phyloP scores from a whole-genome alignment of 2,113 vertebrate species.

The Dicaeum eximium region DNA sequence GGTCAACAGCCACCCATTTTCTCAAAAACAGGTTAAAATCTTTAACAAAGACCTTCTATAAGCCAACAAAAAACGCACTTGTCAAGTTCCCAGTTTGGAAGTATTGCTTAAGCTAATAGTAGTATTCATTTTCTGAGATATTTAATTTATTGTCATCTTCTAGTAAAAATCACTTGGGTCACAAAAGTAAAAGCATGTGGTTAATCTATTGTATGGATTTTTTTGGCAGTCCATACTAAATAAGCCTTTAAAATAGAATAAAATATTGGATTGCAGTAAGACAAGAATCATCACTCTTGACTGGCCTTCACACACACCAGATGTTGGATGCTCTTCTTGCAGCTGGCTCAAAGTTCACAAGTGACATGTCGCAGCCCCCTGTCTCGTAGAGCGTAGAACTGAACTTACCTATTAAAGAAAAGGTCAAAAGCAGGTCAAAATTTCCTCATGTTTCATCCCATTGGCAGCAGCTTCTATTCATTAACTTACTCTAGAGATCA shows the following conservation, averaged over 20 bases:
- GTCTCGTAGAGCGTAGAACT: constrained; percentile 93
- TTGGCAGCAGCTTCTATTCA: neutral
- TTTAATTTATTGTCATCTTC: neutral
- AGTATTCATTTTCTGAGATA: neutral
- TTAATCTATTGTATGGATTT: neutral
- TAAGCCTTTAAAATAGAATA: neutral
- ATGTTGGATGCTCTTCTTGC: constrained; percentile 96
- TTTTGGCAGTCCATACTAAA: neutral
- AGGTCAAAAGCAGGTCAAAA: constrained; percentile 39
- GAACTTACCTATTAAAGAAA: constrained; percentile 87
- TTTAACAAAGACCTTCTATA: neutral
- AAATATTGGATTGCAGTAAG: neutral
- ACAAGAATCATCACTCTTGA: constrained; percentile 43
- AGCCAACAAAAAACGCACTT: neutral
- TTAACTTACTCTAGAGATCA: neutral
- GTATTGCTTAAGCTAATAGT: neutral
- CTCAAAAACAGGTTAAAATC: neutral
- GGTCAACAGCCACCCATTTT: neutral
- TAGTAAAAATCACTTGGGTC: neutral
- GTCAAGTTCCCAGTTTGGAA: neutral
- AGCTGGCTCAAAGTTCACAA: constrained; percentile 97
- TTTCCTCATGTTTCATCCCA: neutral
- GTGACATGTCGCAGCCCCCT: constrained; percentile 93
- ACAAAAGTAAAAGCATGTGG: neutral
- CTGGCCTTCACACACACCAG: constrained; percentile 83